Base-by-base conservation (phyloP, 1,140 invertebrate genomes). In the Tetraneura akinire region DNA sequence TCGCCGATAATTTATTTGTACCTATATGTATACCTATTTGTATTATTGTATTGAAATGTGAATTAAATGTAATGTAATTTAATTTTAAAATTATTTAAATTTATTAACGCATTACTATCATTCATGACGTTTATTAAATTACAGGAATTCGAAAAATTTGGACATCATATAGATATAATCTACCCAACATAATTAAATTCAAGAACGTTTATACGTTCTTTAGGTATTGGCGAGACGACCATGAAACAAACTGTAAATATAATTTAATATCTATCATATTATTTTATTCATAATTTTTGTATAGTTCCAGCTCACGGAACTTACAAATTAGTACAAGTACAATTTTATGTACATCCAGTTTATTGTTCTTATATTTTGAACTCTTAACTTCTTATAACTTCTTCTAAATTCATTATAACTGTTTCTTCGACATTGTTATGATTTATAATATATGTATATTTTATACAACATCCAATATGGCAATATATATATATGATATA, bases 291-390 rank as follows among this genome's bases (percentile, higher is more conserved):
- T 60, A 55, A 29, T 42, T 21, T 60, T 37, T 66, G 37, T 2
- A 37, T 64, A 66, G 62, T 66, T 66, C 32, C 62, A n/a, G 10
- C 62, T 66, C 62, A 66, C 32, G n/a, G n/a, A 4, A 42, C 32
- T 66, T 42, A 66, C 5, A 66, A 66, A 66, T 66, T 66, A 66
- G 62, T 66, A 66, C 10, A 42, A n/a, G 32, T 66, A 64, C 18
- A 66, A 21, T 42, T 37, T 21, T 37, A 3, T 37, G n/a, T 66
- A 21, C 37, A 66, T 66, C 62, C 62, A 10, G 32, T 37, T 37
- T 66, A 66, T 66, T 66, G 62, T 66, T 66, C 62, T 66, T 10
- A n/a, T 37, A 37, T 8, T 37, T 66, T 37, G 32, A 66, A 37
- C 32, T 21, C 18, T 4, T 3, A n/a, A 53, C 16, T 8, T n/a